Evolutionary conservation across 2,888 invertebrate genomes (phyloP).

Genomic region (Heliconius hortense): DNA sequence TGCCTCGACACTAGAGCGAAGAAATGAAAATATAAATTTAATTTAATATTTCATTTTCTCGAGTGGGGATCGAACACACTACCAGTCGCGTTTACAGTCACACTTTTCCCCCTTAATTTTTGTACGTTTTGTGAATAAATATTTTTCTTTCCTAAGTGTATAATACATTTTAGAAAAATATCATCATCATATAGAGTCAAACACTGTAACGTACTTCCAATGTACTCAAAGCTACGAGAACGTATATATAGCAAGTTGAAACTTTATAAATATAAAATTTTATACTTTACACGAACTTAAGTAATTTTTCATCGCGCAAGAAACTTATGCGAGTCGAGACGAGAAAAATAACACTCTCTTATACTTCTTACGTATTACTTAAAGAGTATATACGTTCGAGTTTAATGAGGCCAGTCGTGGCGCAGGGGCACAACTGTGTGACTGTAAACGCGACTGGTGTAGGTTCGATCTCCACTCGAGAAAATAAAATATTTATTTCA

Average conservation of each 20-base stretch:
- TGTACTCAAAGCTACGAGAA: neutral
- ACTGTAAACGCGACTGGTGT: too few relatives aligned
- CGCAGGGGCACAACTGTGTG: too few relatives aligned
- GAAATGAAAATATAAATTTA: too few relatives aligned
- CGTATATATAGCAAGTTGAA: neutral
- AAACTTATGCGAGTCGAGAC: neutral
- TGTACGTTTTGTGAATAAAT: too few relatives aligned
- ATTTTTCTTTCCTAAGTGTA: neutral
- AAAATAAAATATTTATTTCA: too few relatives aligned
- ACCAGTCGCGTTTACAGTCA: too few relatives aligned
- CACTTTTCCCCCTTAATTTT: too few relatives aligned
- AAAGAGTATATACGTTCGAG: neutral
- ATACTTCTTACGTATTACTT: neutral
- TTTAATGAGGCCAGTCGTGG: too few relatives aligned
- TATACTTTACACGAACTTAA: neutral
- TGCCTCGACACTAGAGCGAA: too few relatives aligned
- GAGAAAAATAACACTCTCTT: neutral
- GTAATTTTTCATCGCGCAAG: neutral
- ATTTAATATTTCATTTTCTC: too few relatives aligned
- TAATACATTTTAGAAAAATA: neutral
- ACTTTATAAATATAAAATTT: neutral
- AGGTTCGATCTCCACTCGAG: too few relatives aligned
- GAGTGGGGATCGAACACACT: too few relatives aligned
- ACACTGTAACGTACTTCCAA: neutral
- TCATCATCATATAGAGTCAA: neutral